Percentiles rank a stretch among this genome's conserved stretches.
phyloP scores from a whole-genome alignment of 2,113 vertebrate species.

The Mesembrinibis cayennensis region DNA sequence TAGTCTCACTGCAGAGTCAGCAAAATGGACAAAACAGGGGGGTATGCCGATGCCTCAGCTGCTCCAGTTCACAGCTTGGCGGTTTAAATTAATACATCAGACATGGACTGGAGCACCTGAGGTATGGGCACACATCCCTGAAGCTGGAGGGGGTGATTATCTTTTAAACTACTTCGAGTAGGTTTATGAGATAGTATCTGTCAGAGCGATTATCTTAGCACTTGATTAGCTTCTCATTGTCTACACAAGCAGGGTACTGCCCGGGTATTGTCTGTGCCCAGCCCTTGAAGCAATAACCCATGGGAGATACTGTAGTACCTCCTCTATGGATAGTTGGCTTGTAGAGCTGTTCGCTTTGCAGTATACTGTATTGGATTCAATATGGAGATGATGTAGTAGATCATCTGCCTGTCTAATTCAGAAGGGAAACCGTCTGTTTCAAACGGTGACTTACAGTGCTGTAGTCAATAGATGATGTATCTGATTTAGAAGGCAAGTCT shows the following conservation, averaged over 20 bases:
- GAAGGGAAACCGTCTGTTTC: background rate
- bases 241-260: background rate
- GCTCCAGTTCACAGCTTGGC: background rate
- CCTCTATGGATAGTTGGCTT: background rate
- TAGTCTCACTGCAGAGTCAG: background rate
- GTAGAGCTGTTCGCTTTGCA: background rate
- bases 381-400: background rate
- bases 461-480: background rate
- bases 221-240: background rate
- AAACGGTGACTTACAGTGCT: background rate
- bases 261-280: background rate
- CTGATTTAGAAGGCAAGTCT: background rate
- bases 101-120: background rate
- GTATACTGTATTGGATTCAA: background rate
- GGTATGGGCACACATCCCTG: background rate
- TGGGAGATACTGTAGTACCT: background rate
- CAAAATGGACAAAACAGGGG: background rate
- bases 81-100: background rate
- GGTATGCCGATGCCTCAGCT: background rate
- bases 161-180: background rate
- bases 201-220: background rate
- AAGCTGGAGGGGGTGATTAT: background rate
- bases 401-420: background rate
- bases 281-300: background rate
- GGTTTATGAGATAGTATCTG: background rate